A percentile compares a stretch with the other conserved stretches of the same genome.
These are phyloP conservation scores for Melanotus villosus DNA, from an alignment of 2,888 invertebrate species.

Conservation along the genomic window DNA sequence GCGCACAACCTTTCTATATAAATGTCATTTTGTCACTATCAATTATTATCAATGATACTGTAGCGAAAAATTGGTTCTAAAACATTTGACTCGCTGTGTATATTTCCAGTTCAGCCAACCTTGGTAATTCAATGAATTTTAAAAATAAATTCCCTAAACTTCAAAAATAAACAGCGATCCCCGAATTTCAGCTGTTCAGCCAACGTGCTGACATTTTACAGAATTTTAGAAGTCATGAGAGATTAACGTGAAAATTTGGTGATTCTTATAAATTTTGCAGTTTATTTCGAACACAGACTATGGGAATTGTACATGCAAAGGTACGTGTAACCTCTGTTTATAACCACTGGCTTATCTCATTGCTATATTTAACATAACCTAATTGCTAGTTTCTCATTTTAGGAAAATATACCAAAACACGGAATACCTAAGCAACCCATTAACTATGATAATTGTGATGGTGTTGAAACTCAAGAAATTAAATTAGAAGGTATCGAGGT, in stretches of 20 bases:
- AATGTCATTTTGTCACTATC: too few species aligned
- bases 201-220: too few species aligned
- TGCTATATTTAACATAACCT: constrained; percentile 51
- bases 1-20: too few species aligned
- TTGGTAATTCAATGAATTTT: too few species aligned
- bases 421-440: constrained; percentile 50
- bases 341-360: too few species aligned
- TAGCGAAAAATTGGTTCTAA: too few species aligned
- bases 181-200: too few species aligned
- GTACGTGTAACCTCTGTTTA: constrained; percentile 53
- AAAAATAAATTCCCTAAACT: too few species aligned
- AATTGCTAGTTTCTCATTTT: constrained; percentile 35
- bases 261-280: constrained; percentile 31
- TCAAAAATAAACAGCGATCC: too few species aligned
- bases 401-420: constrained; percentile 45
- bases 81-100: too few species aligned
- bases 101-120: too few species aligned
- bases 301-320: constrained; percentile 69
- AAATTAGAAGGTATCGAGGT: constrained; percentile 72
- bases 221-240: constrained; percentile 29
- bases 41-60: too few species aligned
- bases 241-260: constrained; percentile 42
- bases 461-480: constrained; percentile 65
- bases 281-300: constrained; percentile 50
- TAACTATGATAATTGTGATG: constrained; percentile 56